phyloP scores from a whole-genome alignment of 2,797 vertebrate species.

The Myioborus melanocephalus region DNA sequence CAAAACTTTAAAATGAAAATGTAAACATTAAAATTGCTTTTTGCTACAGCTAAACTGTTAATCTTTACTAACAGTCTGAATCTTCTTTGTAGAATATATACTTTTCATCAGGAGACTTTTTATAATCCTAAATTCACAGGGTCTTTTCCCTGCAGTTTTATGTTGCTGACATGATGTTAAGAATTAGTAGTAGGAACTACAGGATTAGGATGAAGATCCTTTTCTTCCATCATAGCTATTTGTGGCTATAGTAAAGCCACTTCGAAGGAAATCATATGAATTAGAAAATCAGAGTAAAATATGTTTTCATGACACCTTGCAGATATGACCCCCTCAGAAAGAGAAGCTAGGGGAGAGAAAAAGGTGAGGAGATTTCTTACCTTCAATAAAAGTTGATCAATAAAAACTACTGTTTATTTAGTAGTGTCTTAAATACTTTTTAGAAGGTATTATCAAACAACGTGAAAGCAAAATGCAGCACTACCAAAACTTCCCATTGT shows the following conservation, averaged over 20 bases:
- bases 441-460: background rate
- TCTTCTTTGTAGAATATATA: background rate
- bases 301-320: background rate
- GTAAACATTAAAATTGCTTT: background rate
- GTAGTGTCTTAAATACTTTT: background rate
- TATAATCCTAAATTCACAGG: background rate
- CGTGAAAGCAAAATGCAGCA: background rate
- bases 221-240: background rate
- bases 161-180: background rate
- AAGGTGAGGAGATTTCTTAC: background rate
- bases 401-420: background rate
- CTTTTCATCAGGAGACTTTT: background rate
- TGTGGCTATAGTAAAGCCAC: background rate
- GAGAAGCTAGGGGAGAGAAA: background rate
- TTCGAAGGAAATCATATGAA: background rate
- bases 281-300: background rate
- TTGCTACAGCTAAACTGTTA: background rate
- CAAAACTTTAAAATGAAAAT: conserved; percentile 17
- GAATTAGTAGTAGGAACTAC: background rate
- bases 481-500: background rate
- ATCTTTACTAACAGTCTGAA: background rate
- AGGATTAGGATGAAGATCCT: background rate
- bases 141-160: background rate
- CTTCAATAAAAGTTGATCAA: background rate
- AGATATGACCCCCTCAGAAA: background rate